phyloP scores from a whole-genome alignment of 2,113 vertebrate species.

The Cyrtonyx montezumae region DNA sequence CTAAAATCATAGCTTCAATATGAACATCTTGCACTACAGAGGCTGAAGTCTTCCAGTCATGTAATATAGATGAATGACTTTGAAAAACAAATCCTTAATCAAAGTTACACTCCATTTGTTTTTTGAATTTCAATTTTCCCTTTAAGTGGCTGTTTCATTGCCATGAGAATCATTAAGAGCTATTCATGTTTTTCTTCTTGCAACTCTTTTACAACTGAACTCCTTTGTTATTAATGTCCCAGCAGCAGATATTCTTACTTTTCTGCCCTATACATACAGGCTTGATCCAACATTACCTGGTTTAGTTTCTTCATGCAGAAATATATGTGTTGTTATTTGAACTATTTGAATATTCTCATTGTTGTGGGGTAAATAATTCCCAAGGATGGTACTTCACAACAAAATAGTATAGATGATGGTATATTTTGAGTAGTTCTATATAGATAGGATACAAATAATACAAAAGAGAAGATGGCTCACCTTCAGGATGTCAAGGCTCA shows the following conservation, averaged over 20 bases:
- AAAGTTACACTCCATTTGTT: conserved; percentile 38
- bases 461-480: too few species aligned
- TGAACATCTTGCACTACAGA: neutral
- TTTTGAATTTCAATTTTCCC: conserved; percentile 24
- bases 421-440: too few species aligned
- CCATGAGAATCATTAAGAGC: neutral
- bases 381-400: too few species aligned
- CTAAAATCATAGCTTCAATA: conserved; percentile 17
- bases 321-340: neutral
- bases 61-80: conserved; percentile 11
- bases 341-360: neutral
- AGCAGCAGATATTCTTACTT: neutral
- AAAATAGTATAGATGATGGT: too few species aligned
- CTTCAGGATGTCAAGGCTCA: too few species aligned
- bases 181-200: conserved; percentile 8
- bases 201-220: neutral
- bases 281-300: neutral
- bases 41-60: neutral
- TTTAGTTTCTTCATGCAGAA: neutral
- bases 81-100: conserved; percentile 44
- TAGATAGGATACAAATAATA: too few species aligned
- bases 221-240: neutral
- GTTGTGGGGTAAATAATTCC: too few species aligned
- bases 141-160: conserved; percentile 18
- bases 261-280: neutral